Base-by-base conservation (phyloP, 2,888 invertebrate species). In the Anthophora plumipes region DNA sequence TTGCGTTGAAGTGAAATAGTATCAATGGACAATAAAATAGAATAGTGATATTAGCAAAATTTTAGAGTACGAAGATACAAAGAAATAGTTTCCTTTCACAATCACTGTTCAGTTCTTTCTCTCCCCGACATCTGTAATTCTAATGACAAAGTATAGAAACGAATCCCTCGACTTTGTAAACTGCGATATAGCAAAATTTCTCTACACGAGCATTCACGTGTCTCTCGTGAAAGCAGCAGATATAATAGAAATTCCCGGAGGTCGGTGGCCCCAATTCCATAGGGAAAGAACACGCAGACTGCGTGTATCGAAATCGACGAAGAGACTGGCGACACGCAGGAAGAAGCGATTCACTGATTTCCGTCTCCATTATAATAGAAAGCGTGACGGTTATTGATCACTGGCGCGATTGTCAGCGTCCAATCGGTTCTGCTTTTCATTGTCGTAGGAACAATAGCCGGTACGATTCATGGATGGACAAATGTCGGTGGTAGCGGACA, bases 351-450 rank as follows among this genome's bases (percentile, higher is more conserved):
- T 54, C 66, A 22, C 25, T 64, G 79, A 78, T 78, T 76, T 70
- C 59, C 68, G 76, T 54, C 17, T 76, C 83, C 83, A 72, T 83
- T 77, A 72, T 70, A 74, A 54, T 70, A 55, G 69, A 69, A 80
- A 68, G 55, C 63, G 76, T 83, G 87, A 86, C 78, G 75, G 80
- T 67, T 85, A 88, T 88, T 75, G 87, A 87, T 87, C 77, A 71
- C 57, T 52, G 59, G 22, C 69, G 55, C 82, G 84, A 88, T 82
- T 80, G 88, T 82, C 82, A 73, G 67, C 75, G 73, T 83, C 80
- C 83, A 75, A 87, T 88, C 83, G 85, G 79, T 84, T 80, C 83
- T 84, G 79, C 70, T 80, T 76, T 82, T 87, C 80, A 84, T 87
- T 87, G 85, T 85, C 74, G 67, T 7, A 66, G 73, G 85, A 84